Evolutionary conservation across 1,140 invertebrate genomes (phyloP).

Genomic region (Homarus americanus): DNA sequence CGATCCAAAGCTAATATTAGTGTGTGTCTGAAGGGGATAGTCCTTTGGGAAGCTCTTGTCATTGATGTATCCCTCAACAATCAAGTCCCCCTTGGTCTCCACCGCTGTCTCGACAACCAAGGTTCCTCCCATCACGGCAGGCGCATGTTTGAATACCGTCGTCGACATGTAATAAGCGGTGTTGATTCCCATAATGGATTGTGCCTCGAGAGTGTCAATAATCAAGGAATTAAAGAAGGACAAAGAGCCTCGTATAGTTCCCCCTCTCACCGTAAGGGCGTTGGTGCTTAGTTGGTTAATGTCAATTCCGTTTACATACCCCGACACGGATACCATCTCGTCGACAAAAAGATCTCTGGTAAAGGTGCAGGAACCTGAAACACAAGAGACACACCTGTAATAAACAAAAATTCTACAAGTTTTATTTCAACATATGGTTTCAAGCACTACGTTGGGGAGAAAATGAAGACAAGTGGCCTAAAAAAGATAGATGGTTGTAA

Average conservation of each 20-base stretch:
- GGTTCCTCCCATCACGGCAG: constrained; percentile 1
- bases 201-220: constrained; percentile 5
- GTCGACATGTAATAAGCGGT: constrained; percentile 39
- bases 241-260: constrained; percentile 17
- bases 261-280: neutral
- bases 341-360: neutral
- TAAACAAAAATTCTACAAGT: neutral
- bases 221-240: neutral
- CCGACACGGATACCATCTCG: neutral
- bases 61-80: constrained; percentile 34
- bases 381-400: neutral
- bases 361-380: constrained; percentile 23
- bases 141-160: constrained; percentile 32
- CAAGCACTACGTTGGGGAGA: too few species aligned
- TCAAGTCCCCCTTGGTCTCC: constrained; percentile 8
- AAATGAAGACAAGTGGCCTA: too few species aligned
- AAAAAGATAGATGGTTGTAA: too few species aligned
- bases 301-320: constrained; percentile 9
- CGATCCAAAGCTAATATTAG: constrained; percentile 9
- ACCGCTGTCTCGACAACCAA: constrained; percentile 9
- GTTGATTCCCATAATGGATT: constrained; percentile 51
- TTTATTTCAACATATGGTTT: too few species aligned
- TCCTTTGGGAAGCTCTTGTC: constrained; percentile 28
- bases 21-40: constrained; percentile 9
- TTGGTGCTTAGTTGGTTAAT: constrained; percentile 5